A percentile compares a stretch with the other conserved stretches of the same genome.
These are phyloP conservation scores for Anolis carolinensis DNA, from an alignment of 2,113 vertebrate species.

Conservation along the genomic window DNA sequence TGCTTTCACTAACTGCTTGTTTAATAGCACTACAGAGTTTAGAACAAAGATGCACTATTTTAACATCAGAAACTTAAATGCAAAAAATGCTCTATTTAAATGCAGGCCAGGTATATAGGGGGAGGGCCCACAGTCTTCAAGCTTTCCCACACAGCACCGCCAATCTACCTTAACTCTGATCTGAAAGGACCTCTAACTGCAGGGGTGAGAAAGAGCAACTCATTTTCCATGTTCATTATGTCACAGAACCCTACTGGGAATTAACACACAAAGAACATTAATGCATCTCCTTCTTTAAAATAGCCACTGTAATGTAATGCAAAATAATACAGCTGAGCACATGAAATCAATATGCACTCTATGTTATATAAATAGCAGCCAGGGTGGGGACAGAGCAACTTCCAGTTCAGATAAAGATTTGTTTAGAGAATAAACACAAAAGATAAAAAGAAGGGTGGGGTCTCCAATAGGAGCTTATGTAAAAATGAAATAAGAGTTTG, in stretches of 20 bases:
- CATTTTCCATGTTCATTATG: constrained; percentile 74
- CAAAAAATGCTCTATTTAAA: constrained; percentile 68
- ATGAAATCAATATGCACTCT: neutral
- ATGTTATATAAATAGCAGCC: neutral
- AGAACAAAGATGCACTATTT: constrained; percentile 18
- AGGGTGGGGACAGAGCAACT: too few species aligned
- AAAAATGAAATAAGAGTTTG: neutral
- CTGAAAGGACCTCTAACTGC: constrained; percentile 84
- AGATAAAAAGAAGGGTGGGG: neutral
- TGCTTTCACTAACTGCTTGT: constrained; percentile 21
- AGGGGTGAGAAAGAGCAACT: constrained; percentile 79
- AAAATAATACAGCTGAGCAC: neutral
- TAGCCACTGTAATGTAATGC: fast-evolving
- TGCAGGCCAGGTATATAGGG: constrained; percentile 82
- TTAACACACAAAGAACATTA: constrained; percentile 21
- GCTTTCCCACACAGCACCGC: constrained; percentile 80
- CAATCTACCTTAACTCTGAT: constrained; percentile 85
- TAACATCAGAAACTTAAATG: constrained; percentile 63
- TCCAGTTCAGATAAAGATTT: too few species aligned
- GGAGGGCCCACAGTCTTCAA: constrained; percentile 82
- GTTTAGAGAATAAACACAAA: too few species aligned
- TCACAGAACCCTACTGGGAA: constrained; percentile 42
- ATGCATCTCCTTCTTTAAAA: neutral
- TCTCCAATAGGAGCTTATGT: too few species aligned
- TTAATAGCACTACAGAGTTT: constrained; percentile 32